Evolutionary conservation across 2,113 vertebrate genomes (phyloP).

Genomic region (Willisornis vidua): DNA sequence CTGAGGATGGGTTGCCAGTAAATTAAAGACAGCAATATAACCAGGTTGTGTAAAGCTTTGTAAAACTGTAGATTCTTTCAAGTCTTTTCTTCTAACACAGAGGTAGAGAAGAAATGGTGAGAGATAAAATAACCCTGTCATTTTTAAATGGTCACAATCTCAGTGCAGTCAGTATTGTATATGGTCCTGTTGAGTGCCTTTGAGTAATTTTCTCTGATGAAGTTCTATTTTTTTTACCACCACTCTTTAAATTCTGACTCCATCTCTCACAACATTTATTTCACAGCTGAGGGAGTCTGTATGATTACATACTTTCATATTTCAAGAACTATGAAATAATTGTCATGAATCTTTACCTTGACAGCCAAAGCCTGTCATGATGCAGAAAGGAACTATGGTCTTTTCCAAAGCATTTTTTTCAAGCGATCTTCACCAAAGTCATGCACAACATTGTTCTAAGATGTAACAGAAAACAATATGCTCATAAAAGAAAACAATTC

Average conservation of each 20-base stretch:
- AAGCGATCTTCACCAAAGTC: neutral
- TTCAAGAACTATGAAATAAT: neutral
- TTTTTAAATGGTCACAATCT: neutral
- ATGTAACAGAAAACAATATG: neutral
- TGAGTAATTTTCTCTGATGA: conserved; percentile 16
- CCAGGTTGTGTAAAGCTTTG: neutral
- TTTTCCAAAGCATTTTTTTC: neutral
- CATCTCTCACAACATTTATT: neutral
- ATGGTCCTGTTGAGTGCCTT: neutral
- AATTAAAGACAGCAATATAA: neutral
- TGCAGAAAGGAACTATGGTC: neutral
- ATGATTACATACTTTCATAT: neutral
- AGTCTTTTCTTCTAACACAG: neutral
- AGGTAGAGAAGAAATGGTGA: neutral
- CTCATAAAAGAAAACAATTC: neutral
- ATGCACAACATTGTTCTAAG: neutral
- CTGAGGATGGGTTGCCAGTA: neutral
- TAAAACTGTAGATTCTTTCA: neutral
- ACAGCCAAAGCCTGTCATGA: neutral
- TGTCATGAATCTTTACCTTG: neutral
- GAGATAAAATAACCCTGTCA: neutral
- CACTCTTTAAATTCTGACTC: conserved; percentile 26
- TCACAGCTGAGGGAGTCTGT: neutral
- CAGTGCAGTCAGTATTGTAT: neutral
- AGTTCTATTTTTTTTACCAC: conserved; percentile 24